Base-by-base conservation (phyloP, 2,797 vertebrate genomes). In the Sebastes flavidus region DNA sequence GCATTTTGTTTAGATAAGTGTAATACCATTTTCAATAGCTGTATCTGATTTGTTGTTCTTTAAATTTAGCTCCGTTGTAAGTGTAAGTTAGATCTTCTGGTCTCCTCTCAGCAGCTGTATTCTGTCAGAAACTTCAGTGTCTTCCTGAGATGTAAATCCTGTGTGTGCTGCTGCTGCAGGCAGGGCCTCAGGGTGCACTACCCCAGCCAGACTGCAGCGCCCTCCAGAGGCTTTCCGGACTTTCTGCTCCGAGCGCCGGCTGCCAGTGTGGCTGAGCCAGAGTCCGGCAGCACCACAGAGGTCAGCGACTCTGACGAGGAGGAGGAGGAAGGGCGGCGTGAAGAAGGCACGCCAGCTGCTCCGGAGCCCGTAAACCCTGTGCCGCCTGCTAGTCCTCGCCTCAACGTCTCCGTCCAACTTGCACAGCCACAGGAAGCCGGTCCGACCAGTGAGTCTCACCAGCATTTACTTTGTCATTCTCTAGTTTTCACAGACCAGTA, bases 131-230 rank as follows among this genome's bases (percentile, higher is more conserved):
- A 46, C 7, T 55, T 29, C 7, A 38, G 8, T 16, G 22, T 56
- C 11, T 20, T 20, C 2, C 29, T 76, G 24, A 20, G 6, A 18
- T 63, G 6, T 27, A 77, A 3, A 76, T 16, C 1, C 8, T 49
- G 25, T 38, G 36, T 72, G 36, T 36, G 36, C 34, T 36, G 29
- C 16, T 59, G 29, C 69, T 80, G 6, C 76, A 95, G 95, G 71
- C 89, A 94, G 52, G 93, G 93, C 29, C 95, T 96, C 76, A 68
- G 95, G 0, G 42, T 97, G 63, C 93, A 95, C 76, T 95, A 94
- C 82, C 97, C 95, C 78, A 97, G 97, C 88, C 96, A 96, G 78
- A 82, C 95, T 8, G 92, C 94, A 67, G 95, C 95, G 54, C 94
- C 94, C 30, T 97, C 96, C 32, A 90, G 89, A 84, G 88, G 87